Evolutionary conservation across 2,797 vertebrate species (phyloP).

Genomic region (Sylvilagus floridanus): DNA sequence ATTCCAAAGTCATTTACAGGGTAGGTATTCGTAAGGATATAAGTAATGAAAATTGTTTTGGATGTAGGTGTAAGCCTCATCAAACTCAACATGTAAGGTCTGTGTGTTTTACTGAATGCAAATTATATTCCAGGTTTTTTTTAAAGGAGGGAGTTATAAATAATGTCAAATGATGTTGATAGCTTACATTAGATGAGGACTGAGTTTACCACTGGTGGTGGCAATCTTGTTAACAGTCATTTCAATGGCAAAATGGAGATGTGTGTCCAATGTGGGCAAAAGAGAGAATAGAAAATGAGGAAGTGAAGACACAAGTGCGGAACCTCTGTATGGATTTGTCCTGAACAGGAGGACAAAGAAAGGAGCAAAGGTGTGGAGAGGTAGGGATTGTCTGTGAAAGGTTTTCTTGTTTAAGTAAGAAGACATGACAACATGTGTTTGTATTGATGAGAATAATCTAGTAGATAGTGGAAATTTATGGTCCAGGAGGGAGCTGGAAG

Average conservation of each 20-base stretch:
- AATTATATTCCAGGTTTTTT: background rate
- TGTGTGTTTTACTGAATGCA: background rate
- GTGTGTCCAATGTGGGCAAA: background rate
- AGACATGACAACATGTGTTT: background rate
- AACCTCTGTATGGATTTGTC: background rate
- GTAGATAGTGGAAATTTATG: background rate
- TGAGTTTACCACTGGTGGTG: background rate
- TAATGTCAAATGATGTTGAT: background rate
- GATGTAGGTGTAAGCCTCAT: background rate
- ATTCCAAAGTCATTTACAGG: background rate
- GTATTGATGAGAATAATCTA: background rate
- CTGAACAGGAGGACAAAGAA: background rate
- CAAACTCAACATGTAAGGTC: background rate
- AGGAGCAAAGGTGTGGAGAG: too few relatives aligned
- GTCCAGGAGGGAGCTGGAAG: background rate
- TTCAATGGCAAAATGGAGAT: background rate
- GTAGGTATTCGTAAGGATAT: background rate
- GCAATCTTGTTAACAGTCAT: slow-evolving; percentile 16
- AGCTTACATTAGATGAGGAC: background rate
- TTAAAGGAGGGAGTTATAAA: background rate
- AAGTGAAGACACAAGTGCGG: background rate
- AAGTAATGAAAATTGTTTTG: background rate
- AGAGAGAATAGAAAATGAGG: background rate
- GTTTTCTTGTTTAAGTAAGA: background rate
- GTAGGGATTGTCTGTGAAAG: background rate